phyloP scores from a whole-genome alignment of 2,113 vertebrate species.

The Lophius piscatorius region DNA sequence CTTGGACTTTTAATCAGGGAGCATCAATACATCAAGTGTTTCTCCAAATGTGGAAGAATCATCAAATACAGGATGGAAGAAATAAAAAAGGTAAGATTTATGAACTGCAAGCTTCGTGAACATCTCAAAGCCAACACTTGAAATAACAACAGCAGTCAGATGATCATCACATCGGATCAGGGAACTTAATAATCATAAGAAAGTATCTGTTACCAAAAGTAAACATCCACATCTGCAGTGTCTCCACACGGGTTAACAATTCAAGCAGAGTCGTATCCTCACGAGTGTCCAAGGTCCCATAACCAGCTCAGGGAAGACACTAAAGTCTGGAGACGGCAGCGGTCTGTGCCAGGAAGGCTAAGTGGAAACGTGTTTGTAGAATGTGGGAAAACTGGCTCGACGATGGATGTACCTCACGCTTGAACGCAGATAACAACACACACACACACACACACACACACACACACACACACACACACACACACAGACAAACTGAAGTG shows the following conservation, averaged over 20 bases:
- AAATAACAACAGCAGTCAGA: slow-evolving; percentile 13
- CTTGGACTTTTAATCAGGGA: not conserved
- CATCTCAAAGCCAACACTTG: too few species aligned
- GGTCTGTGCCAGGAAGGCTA: slow-evolving; percentile 12
- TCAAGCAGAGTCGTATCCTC: slow-evolving; percentile 21
- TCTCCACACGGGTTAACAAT: slow-evolving; percentile 3
- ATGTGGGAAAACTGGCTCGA: slow-evolving; percentile 67
- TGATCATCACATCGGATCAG: not conserved
- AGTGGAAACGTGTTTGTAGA: slow-evolving; percentile 41
- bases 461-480: slow-evolving; percentile 18
- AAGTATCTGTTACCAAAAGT: slow-evolving; percentile 54
- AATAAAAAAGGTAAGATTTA: too few species aligned
- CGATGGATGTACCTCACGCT: slow-evolving; percentile 30
- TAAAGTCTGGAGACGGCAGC: slow-evolving; percentile 19
- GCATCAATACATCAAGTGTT: too few species aligned
- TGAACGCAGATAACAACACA: slow-evolving; percentile 8
- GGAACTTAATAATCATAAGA: not conserved
- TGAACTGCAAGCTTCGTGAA: too few species aligned
- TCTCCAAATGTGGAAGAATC: too few species aligned
- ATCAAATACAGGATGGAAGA: too few species aligned
- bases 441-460: slow-evolving; percentile 21
- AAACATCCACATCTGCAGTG: slow-evolving; percentile 53
- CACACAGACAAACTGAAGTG: not conserved
- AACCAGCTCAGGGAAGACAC: slow-evolving; percentile 5
- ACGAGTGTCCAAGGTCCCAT: slow-evolving; percentile 23